phyloP scores from a whole-genome alignment of 2,888 invertebrate genomes.

The Amblyteles armatorius region DNA sequence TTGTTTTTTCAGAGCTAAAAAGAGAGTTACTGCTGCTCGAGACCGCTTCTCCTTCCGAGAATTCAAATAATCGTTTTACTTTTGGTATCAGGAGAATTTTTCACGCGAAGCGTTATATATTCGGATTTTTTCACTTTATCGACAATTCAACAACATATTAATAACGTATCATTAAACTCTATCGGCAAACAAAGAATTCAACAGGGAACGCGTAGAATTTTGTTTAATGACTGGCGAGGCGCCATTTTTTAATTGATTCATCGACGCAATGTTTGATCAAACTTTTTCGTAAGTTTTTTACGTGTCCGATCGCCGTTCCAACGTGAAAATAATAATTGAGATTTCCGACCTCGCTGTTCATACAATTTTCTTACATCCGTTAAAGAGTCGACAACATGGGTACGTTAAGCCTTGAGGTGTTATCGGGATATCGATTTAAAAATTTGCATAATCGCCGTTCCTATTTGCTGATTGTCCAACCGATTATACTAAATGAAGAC shows the following conservation, averaged over 20 bases:
- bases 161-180: constrained; percentile 1
- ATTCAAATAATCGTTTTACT: constrained; percentile 21
- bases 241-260: constrained; percentile 5
- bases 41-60: constrained; percentile 2
- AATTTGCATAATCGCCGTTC: constrained; percentile 47
- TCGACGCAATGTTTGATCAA: neutral
- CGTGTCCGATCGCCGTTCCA: neutral
- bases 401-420: neutral
- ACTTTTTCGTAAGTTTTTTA: neutral
- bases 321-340: constrained; percentile 14
- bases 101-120: neutral
- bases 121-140: neutral
- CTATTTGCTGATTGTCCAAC: constrained; percentile 35
- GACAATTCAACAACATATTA: neutral
- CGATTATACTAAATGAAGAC: constrained; percentile 19
- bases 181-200: neutral
- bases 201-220: neutral
- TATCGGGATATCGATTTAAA: constrained; percentile 49
- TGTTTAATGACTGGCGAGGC: neutral
- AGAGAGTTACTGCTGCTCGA: constrained; percentile 27
- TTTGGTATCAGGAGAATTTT: neutral
- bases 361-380: constrained; percentile 34
- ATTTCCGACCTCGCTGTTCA: constrained; percentile 17
- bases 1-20: constrained; percentile 27
- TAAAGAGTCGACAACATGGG: constrained; percentile 15